Base-by-base conservation (phyloP, 1,140 invertebrate genomes). In the Diachasma alloeum region DNA sequence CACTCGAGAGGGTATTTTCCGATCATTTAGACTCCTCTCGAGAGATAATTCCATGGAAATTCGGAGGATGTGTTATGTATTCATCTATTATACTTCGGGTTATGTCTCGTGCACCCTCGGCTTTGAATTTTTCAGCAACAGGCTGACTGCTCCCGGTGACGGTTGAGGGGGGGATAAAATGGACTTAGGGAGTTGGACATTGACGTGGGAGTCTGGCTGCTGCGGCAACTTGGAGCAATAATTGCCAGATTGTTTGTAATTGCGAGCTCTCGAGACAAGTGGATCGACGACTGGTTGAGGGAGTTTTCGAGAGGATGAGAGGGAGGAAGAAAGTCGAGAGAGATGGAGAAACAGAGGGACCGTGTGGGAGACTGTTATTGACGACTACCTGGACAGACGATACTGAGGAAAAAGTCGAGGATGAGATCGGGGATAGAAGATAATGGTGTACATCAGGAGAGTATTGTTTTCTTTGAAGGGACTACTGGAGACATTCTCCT, bases 171-270 rank as follows among this genome's bases (percentile, higher is more conserved):
- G 31, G 42, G 39, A 71, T 37, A 74, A 56, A 74, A 44, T 17
- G 22, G 31, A 48, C 26, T 19, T 17, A 42, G 68, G 56, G 31
- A 36, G 8, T 9, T 75, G 26, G 31, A 46, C 48, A 76, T 76
- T 78, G 74, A 74, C 76, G 76, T 80, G 75, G 78, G 75, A 78
- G 72, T 72, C 42, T n/a, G 72, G 39, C 63, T 53, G 36, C 42
- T 26, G 72, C 31, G n/a, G 39, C 39, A 70, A 39, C 36, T 80
- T 75, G 74, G 77, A 77, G 79, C 81, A 83, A 84, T 87, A 84
- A 86, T 87, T 87, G 86, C 83, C 85, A 84, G 85, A 86, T 87
- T 86, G 86, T 83, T 86, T 84, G 85, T 86, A 86, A 87, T 86
- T 86, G 85, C 83, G 83, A 85, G 81, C 84, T 83, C 84, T 87